A percentile compares a stretch with the other conserved stretches of the same genome.
Conservation (phyloP, 2,797 vertebrate species). For the Pantherophis alleghaniensis region DNA sequence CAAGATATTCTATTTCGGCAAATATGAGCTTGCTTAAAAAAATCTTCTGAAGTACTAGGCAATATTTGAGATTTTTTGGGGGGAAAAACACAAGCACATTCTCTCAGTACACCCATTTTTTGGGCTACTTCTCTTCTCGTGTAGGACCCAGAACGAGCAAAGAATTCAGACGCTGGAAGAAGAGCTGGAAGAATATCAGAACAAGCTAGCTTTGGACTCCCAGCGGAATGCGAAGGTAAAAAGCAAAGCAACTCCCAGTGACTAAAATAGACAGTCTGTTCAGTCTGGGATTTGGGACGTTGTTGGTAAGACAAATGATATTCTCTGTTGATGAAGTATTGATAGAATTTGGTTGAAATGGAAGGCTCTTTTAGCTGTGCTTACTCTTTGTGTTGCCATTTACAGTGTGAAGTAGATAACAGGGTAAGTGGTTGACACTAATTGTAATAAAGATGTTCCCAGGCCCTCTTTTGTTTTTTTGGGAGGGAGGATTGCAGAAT, state of each 20-base stretch:
- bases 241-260: neutral
- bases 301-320: neutral
- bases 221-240: constrained; percentile 68
- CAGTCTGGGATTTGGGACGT: neutral
- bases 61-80: neutral
- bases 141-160: constrained; percentile 65
- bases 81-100: neutral
- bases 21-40: neutral
- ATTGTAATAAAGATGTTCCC: neutral
- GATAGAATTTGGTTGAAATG: neutral
- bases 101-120: neutral
- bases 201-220: constrained; percentile 52
- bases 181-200: constrained; percentile 70
- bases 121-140: neutral
- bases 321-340: neutral
- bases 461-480: neutral
- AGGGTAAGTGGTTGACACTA: neutral
- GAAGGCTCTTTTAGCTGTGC: neutral
- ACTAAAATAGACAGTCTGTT: neutral
- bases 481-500: neutral
- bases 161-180: constrained; percentile 68
- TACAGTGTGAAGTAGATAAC: neutral
- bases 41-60: neutral
- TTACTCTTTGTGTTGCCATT: neutral
- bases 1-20: neutral